A percentile compares a stretch with the other conserved stretches of the same genome.
These are phyloP conservation scores for Ailurus styani DNA, from an alignment of 2,113 vertebrate species.

Conservation along the genomic window DNA sequence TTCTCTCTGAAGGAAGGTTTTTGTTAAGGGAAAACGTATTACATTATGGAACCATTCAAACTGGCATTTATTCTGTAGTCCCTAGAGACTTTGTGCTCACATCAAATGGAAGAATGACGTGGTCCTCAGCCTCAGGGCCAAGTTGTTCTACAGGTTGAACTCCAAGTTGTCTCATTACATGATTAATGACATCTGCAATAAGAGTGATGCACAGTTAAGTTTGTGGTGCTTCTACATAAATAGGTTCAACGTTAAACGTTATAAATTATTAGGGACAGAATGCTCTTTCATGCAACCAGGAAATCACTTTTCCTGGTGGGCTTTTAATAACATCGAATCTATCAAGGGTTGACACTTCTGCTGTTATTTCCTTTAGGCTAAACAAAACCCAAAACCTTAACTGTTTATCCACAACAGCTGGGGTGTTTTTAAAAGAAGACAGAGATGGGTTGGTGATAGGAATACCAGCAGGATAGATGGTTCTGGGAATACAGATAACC, in stretches of 20 bases:
- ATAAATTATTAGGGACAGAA: conserved; percentile 59
- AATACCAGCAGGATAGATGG: background rate
- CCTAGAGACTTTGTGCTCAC: background rate
- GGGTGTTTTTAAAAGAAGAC: background rate
- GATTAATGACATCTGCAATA: conserved; percentile 55
- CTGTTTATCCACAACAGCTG: conserved; percentile 33
- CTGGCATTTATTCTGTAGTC: background rate
- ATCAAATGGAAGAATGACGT: conserved; percentile 41
- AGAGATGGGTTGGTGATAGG: background rate
- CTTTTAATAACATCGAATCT: conserved; percentile 68
- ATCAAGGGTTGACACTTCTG: conserved; percentile 50
- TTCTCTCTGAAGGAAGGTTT: conserved; percentile 28
- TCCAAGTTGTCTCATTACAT: conserved; percentile 55
- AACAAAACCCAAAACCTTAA: background rate
- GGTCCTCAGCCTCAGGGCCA: conserved; percentile 21
- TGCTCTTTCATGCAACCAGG: conserved; percentile 42
- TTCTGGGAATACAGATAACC: background rate
- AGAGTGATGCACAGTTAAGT: conserved; percentile 49
- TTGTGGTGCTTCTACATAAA: conserved; percentile 40
- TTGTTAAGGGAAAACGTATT: conserved; percentile 8
- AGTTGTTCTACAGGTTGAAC: conserved; percentile 36
- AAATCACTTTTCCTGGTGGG: conserved; percentile 60
- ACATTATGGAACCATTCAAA: conserved; percentile 10
- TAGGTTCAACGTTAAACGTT: conserved; percentile 27
- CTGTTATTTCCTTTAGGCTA: conserved; percentile 44